Base-by-base conservation (phyloP, 2,797 vertebrate genomes). In the Sebastes glaucus region DNA sequence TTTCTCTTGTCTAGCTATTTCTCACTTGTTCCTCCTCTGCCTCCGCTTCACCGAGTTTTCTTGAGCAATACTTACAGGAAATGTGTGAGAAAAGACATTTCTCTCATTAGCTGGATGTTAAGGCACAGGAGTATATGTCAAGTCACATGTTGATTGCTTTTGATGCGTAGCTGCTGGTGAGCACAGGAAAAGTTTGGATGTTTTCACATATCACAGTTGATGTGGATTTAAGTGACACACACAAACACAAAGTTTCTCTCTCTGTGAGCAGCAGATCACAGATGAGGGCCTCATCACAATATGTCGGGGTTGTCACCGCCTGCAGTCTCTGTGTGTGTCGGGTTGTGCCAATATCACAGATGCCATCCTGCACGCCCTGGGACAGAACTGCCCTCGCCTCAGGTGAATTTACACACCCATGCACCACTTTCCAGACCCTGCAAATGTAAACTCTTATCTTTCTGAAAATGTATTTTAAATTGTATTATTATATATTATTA, bases 301-400 rank as follows among this genome's bases (percentile, higher is more conserved):
- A 92, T 99, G 98, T 92, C 97, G 98, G 85, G 98, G 98, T 70
- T 99, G 98, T 87, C 98, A 97, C 94, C 97, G 97, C 82, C 92
- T 99, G 84, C 98, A 99, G 92, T 99, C 98, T 60, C 95, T 99
- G 68, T 99, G 98, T 35, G 97, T 99, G 64, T 99, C 98, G 0
- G 98, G 98, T 94, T 99, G 98, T 91, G 97, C 96, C 94, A 99
- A 98, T 94, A 99, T 99, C 89, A 99, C 98, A 62, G 98, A 99
- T 52, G 97, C 98, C 94, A 99, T 99, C 94, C 92, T 99, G 87
- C 98, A 97, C 5, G 97, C 98, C 60, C 96, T 99, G 92, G 98
- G 98, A 76, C 98, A 99, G 94, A 99, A 99, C 95, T 99, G 98
- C 89, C 97, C 98, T 0, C 94, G 97, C 74, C 97, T 99, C 88